These are phyloP conservation scores for Physella acuta DNA, from an alignment of 1,140 invertebrate genomes.

Conservation along the genomic window DNA sequence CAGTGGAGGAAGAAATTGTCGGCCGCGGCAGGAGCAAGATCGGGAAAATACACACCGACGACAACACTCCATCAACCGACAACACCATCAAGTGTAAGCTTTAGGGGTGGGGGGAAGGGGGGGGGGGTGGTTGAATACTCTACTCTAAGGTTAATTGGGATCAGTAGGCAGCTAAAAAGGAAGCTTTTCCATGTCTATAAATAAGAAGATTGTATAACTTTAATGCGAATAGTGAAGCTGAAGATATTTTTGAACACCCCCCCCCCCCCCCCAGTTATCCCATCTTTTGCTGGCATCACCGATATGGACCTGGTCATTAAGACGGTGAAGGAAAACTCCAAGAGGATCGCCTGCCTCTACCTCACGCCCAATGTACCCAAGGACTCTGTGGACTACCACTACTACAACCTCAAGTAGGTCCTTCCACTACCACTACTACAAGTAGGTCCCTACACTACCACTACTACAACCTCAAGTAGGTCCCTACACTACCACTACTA, in stretches of 20 bases:
- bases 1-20: not conserved
- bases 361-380: slow-evolving; percentile 57
- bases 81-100: slow-evolving; percentile 21
- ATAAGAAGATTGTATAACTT: too few species aligned
- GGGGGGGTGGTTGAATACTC: too few species aligned
- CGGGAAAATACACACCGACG: slow-evolving; percentile 2
- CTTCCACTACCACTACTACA: not conserved
- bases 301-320: slow-evolving; percentile 51
- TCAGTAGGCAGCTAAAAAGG: too few species aligned
- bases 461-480: too few species aligned
- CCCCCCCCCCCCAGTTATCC: too few species aligned
- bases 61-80: not conserved
- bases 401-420: slow-evolving; percentile 59
- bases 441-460: too few species aligned
- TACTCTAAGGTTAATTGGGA: too few species aligned
- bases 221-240: too few species aligned
- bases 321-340: slow-evolving; percentile 43
- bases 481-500: too few species aligned
- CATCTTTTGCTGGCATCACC: slow-evolving; percentile 44
- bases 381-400: slow-evolving; percentile 57
- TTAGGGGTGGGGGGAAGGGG: too few species aligned
- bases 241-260: too few species aligned
- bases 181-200: too few species aligned
- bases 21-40: slow-evolving; percentile 16
- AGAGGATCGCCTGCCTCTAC: slow-evolving; percentile 52